Conservation (phyloP, 2,797 vertebrate genomes). For the Gymnocypris eckloni region DNA sequence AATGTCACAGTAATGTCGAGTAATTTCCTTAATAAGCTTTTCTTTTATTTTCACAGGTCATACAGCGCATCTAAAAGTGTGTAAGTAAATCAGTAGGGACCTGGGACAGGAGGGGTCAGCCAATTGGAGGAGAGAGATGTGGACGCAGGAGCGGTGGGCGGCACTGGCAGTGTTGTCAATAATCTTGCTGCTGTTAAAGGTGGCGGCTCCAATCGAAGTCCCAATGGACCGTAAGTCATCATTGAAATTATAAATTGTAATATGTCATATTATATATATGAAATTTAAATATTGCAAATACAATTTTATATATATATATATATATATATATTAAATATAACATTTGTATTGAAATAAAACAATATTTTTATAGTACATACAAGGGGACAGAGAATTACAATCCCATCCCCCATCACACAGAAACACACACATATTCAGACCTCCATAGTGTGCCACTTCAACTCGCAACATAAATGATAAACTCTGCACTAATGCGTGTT, state of each 20-base stretch:
- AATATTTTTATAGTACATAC: not conserved
- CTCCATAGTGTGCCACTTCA: constrained; percentile 20
- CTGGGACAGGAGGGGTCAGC: constrained; percentile 54
- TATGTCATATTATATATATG: not conserved
- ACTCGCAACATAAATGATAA: constrained; percentile 31
- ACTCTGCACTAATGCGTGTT: not conserved
- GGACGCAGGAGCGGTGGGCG: constrained; percentile 64
- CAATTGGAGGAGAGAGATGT: constrained; percentile 73
- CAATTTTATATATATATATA: not conserved
- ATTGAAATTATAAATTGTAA: not conserved
- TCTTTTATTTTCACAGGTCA: constrained; percentile 45
- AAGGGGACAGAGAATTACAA: not conserved
- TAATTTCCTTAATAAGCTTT: constrained; percentile 1
- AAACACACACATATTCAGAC: constrained; percentile 14
- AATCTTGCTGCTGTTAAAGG: constrained; percentile 77
- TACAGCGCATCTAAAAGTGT: constrained; percentile 14
- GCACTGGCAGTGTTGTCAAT: constrained; percentile 73
- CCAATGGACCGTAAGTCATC: constrained; percentile 89
- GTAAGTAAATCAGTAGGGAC: constrained; percentile 59
- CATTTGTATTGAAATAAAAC: not conserved
- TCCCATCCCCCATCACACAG: constrained; percentile 14
- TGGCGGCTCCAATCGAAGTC: constrained; percentile 84
- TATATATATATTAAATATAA: not conserved
- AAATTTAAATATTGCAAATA: too few relatives aligned
- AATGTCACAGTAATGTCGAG: not conserved